These are phyloP conservation scores for Onychorhynchus coronatus DNA, from an alignment of 2,113 vertebrate genomes.

Conservation along the genomic window DNA sequence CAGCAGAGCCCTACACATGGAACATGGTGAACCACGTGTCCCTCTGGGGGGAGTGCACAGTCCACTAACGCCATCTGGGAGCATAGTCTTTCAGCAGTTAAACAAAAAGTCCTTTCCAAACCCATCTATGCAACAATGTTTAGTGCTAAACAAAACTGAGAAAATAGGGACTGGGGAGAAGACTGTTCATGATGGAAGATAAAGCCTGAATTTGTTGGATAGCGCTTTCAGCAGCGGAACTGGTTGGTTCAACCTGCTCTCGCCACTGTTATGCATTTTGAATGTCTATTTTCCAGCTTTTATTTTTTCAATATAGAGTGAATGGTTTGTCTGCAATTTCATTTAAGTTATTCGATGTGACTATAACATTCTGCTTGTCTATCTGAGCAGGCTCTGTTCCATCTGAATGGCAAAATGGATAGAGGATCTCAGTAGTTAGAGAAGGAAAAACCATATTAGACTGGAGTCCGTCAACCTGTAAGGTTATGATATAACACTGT, in stretches of 20 bases:
- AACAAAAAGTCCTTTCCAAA: neutral
- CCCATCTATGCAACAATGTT: neutral
- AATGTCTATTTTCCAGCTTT: neutral
- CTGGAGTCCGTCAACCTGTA: neutral
- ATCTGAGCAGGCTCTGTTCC: neutral
- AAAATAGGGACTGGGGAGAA: neutral
- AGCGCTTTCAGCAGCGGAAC: neutral
- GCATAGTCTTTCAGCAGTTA: neutral
- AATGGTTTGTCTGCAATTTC: neutral
- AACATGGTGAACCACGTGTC: neutral
- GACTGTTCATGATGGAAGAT: neutral
- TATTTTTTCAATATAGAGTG: neutral
- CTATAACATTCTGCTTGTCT: constrained; percentile 23
- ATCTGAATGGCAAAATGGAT: constrained; percentile 8
- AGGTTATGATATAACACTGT: neutral
- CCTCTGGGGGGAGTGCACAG: neutral
- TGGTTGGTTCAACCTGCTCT: neutral
- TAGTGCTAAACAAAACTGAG: neutral
- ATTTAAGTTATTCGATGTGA: neutral
- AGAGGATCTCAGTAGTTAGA: neutral
- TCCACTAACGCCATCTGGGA: neutral
- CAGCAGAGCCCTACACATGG: fast-evolving
- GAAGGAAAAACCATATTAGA: neutral
- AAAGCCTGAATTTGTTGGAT: neutral
- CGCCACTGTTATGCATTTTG: neutral